phyloP scores from a whole-genome alignment of 2,113 vertebrate genomes.

The Laticauda colubrina region DNA sequence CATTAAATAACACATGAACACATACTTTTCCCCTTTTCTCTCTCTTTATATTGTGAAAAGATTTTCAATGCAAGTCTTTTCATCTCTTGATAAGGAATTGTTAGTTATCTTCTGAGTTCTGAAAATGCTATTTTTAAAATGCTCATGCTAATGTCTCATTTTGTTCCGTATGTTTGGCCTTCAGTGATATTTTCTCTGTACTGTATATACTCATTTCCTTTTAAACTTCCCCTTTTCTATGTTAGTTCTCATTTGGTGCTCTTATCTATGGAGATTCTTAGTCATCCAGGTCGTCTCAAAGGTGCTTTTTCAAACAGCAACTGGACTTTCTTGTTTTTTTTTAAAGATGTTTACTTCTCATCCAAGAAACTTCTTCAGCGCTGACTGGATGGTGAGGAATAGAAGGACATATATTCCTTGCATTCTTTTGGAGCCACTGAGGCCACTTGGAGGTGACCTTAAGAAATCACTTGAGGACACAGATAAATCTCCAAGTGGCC shows the following conservation, averaged over 20 bases:
- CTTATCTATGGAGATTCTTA: too few relatives aligned
- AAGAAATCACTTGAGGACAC: too few relatives aligned
- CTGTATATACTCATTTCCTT: not conserved
- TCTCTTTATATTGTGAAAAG: not conserved
- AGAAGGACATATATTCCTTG: too few relatives aligned
- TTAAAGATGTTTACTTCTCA: too few relatives aligned
- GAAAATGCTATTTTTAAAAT: not conserved
- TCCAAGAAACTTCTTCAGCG: too few relatives aligned
- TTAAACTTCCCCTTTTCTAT: not conserved
- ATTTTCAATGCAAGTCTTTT: not conserved
- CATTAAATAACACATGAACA: not conserved
- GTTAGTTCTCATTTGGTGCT: not conserved
- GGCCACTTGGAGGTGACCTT: too few relatives aligned
- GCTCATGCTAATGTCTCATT: not conserved
- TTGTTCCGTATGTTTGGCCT: not conserved
- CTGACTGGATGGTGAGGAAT: too few relatives aligned
- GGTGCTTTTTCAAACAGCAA: too few relatives aligned
- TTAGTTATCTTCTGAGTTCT: not conserved
- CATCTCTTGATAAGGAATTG: not conserved
- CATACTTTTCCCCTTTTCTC: not conserved
- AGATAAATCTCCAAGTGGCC: too few relatives aligned
- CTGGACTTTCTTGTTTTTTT: too few relatives aligned
- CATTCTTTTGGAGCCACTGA: too few relatives aligned
- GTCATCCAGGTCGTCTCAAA: too few relatives aligned
- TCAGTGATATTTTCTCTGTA: not conserved